Evolutionary conservation across 1,140 invertebrate genomes (phyloP).

Genomic region (Bombus pyrosoma): DNA sequence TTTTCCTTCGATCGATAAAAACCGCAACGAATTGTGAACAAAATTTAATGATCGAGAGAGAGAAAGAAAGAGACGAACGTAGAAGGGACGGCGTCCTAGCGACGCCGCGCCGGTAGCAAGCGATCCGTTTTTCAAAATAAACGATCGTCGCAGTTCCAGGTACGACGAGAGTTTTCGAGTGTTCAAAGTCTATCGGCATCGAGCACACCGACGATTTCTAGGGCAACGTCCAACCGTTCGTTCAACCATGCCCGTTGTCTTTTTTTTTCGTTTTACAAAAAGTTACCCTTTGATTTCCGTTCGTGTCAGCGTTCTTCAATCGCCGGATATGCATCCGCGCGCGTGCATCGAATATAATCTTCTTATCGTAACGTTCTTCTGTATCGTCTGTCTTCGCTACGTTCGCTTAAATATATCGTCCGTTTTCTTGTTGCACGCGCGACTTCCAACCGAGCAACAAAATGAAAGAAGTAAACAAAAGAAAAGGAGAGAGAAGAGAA

Average conservation of each 20-base stretch:
- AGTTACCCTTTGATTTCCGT: not conserved
- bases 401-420: constrained; percentile 36
- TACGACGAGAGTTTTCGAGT: not conserved
- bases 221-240: not conserved
- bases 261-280: not conserved
- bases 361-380: constrained; percentile 40
- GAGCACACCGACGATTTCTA: not conserved
- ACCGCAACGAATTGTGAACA: not conserved
- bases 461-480: not conserved
- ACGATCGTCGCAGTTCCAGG: not conserved
- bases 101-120: not conserved
- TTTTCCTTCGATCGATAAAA: not conserved
- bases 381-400: constrained; percentile 50
- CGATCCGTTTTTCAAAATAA: not conserved
- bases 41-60: not conserved
- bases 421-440: constrained; percentile 49
- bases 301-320: constrained; percentile 9
- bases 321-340: constrained; percentile 36
- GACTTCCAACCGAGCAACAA: not conserved
- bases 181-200: not conserved
- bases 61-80: not conserved
- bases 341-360: constrained; percentile 30
- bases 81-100: not conserved
- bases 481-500: constrained; percentile 1
- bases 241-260: not conserved